These are phyloP conservation scores for Tragelaphus scriptus DNA, from an alignment of 2,113 vertebrate genomes.

Conservation along the genomic window DNA sequence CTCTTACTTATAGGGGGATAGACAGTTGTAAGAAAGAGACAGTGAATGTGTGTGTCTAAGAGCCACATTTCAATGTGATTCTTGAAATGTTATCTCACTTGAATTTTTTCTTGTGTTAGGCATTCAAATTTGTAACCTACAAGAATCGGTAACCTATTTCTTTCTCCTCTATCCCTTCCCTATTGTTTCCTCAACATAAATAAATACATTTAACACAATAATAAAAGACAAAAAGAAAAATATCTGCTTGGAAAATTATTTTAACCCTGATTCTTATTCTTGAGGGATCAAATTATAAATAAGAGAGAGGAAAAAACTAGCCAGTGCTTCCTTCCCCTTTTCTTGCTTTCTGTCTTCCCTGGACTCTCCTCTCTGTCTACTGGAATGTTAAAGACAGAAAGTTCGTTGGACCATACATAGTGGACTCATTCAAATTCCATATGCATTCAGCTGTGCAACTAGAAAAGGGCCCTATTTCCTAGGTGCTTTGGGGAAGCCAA, in stretches of 20 bases:
- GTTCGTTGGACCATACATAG: neutral
- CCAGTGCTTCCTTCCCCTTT: neutral
- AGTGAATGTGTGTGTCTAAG: neutral
- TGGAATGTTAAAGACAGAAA: constrained; percentile 36
- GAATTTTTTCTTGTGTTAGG: neutral
- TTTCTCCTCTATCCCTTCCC: neutral
- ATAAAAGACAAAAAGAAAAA: neutral
- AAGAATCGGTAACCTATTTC: neutral
- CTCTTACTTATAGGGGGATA: neutral
- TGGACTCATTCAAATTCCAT: constrained; percentile 58
- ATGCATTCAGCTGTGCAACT: neutral
- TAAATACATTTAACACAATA: neutral
- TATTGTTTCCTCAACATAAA: neutral
- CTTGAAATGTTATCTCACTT: neutral
- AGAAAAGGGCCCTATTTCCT: neutral
- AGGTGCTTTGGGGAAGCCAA: neutral
- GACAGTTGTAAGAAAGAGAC: neutral
- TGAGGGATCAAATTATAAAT: neutral
- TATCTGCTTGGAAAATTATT: neutral
- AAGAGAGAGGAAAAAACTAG: neutral
- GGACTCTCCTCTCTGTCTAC: neutral
- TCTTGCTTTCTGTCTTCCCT: neutral
- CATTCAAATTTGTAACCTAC: constrained; percentile 1
- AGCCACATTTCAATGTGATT: neutral
- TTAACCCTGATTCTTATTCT: neutral